Percentiles rank a stretch among this genome's conserved stretches.
phyloP scores from a whole-genome alignment of 2,888 invertebrate genomes.

The Drosophila ezoana region DNA sequence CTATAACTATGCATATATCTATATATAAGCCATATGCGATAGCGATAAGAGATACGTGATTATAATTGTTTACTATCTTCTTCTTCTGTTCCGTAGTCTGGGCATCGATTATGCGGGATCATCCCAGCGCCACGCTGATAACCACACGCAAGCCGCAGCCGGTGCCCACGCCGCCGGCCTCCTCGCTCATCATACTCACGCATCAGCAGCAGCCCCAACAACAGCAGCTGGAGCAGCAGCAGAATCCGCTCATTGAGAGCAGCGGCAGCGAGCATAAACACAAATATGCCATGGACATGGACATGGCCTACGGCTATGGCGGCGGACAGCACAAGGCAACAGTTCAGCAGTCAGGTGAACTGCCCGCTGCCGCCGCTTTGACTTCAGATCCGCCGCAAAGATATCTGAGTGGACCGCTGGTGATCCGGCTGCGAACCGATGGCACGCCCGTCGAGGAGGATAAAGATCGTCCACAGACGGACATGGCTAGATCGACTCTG shows the following conservation, averaged over 20 bases:
- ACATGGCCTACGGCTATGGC: conserved; percentile 82
- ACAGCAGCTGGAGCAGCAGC: conserved; percentile 66
- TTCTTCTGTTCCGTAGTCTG: conserved; percentile 86
- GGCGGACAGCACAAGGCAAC: conserved; percentile 26
- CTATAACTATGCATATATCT: conserved; percentile 6
- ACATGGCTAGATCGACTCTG: too few relatives aligned
- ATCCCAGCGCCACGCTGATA: conserved; percentile 83
- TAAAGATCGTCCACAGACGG: conserved; percentile 83
- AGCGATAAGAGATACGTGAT: conserved; percentile 53
- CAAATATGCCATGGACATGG: conserved; percentile 84
- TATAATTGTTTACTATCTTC: conserved; percentile 20
- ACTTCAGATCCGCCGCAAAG: conserved; percentile 63
- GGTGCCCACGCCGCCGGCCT: conserved; percentile 83
- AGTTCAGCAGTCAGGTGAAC: conserved; percentile 61
- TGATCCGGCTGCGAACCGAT: conserved; percentile 88
- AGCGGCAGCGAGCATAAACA: conserved; percentile 76
- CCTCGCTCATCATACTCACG: conserved; percentile 85
- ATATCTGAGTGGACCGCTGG: conserved; percentile 87
- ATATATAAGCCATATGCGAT: conserved; percentile 20
- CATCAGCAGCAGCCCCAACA: conserved; percentile 75
- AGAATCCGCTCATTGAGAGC: conserved; percentile 83
- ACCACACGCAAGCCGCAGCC: conserved; percentile 84
- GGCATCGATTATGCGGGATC: conserved; percentile 88
- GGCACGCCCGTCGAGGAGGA: conserved; percentile 88
- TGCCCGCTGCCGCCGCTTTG: conserved; percentile 48